Evolutionary conservation across 2,113 vertebrate species (phyloP).

Genomic region (Peromyscus californicus): DNA sequence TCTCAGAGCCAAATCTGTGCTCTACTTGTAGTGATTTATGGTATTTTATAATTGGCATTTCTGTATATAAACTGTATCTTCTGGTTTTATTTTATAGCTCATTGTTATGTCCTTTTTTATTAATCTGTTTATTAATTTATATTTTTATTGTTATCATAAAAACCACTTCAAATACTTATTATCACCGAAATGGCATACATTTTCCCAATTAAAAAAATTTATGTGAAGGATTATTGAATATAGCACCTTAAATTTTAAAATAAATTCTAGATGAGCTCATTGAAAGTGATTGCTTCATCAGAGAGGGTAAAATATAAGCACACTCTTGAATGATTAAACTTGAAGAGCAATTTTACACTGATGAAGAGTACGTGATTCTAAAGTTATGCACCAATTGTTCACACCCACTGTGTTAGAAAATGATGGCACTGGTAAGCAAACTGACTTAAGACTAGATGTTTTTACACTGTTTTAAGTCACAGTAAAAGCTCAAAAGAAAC

Average conservation of each 20-base stretch:
- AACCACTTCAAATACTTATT: not conserved
- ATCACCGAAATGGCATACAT: not conserved
- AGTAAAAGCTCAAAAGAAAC: not conserved
- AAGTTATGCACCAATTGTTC: slow-evolving; percentile 34
- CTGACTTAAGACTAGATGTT: not conserved
- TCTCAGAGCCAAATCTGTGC: not conserved
- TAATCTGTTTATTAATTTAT: slow-evolving; percentile 26
- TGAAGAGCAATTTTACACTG: not conserved
- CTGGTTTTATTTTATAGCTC: not conserved
- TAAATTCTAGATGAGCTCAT: slow-evolving; percentile 10
- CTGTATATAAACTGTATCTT: slow-evolving; percentile 36
- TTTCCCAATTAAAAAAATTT: slow-evolving; percentile 43
- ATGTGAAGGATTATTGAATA: not conserved
- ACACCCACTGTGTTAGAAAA: slow-evolving; percentile 1
- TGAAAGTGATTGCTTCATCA: not conserved
- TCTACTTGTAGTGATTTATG: not conserved
- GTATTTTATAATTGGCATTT: not conserved
- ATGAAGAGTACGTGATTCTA: slow-evolving; percentile 16
- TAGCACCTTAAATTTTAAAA: slow-evolving; percentile 14
- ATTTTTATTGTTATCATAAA: slow-evolving; percentile 27
- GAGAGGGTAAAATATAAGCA: not conserved
- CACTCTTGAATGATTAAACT: not conserved
- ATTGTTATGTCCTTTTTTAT: not conserved
- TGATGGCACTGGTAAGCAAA: not conserved
- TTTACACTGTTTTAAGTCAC: slow-evolving; percentile 1